Percentiles rank a stretch among this genome's conserved stretches.
phyloP scores from a whole-genome alignment of 2,113 vertebrate species.

The Corydoras maculifer region DNA sequence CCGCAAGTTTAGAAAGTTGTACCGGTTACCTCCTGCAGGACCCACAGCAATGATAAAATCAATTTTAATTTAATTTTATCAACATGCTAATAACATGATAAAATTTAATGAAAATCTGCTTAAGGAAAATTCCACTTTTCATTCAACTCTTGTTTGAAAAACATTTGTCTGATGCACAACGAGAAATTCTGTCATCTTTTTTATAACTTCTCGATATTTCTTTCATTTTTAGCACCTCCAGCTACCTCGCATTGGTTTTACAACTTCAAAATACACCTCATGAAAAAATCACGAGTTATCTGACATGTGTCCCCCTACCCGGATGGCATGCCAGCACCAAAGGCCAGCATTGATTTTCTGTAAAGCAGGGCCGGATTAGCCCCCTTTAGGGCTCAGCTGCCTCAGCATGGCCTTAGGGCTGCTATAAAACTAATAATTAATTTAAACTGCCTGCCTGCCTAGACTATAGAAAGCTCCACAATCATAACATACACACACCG shows the following conservation, averaged over 20 bases:
- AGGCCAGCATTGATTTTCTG: constrained; percentile 80
- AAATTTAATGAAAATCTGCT: constrained; percentile 4
- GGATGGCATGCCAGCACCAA: constrained; percentile 67
- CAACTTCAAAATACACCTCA: constrained; percentile 69
- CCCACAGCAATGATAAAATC: too few species aligned
- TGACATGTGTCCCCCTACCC: constrained; percentile 75
- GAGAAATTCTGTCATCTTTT: constrained; percentile 51
- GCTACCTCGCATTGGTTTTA: constrained; percentile 59
- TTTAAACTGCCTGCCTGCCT: constrained; percentile 69
- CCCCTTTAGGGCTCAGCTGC: constrained; percentile 76
- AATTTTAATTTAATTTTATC: too few species aligned
- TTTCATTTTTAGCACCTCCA: constrained; percentile 68
- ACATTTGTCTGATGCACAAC: constrained; percentile 31
- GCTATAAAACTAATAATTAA: constrained; percentile 83
- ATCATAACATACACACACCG: constrained; percentile 54
- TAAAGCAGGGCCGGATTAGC: constrained; percentile 73
- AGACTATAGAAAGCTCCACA: constrained; percentile 61
- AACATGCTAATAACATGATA: too few species aligned
- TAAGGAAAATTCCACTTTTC: constrained; percentile 1
- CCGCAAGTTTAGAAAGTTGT: too few species aligned
- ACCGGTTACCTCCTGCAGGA: too few species aligned
- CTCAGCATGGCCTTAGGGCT: constrained; percentile 69
- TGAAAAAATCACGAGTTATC: constrained; percentile 69
- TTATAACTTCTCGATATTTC: constrained; percentile 61
- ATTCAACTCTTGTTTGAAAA: constrained; percentile 32